phyloP scores from a whole-genome alignment of 2,113 vertebrate genomes.

The Rhynchomys soricoides region DNA sequence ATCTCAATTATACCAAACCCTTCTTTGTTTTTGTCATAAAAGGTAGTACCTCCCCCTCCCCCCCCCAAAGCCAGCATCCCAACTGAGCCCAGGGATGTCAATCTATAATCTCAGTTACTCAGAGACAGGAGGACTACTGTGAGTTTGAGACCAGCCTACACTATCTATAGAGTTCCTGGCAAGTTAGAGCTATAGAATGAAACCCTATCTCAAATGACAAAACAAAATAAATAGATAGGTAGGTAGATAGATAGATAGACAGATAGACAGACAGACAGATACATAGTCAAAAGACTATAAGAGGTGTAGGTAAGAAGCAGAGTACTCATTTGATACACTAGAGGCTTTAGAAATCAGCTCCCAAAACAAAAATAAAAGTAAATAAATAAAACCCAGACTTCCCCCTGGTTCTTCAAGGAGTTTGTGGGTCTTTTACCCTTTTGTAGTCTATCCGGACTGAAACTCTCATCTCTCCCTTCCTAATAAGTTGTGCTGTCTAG shows the following conservation, averaged over 20 bases:
- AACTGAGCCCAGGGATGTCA: not conserved
- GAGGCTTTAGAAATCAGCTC: not conserved
- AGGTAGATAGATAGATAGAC: too few species aligned
- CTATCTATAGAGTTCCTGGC: not conserved
- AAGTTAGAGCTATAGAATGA: not conserved
- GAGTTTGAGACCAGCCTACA: not conserved
- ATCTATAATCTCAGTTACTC: not conserved
- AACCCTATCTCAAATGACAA: not conserved
- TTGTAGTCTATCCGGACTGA: not conserved
- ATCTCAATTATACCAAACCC: not conserved
- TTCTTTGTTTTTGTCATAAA: not conserved
- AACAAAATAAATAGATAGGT: not conserved
- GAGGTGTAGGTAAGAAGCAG: not conserved
- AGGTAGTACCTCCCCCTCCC: not conserved
- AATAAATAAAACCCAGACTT: not conserved
- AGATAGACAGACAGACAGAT: not conserved
- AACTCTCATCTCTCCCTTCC: not conserved
- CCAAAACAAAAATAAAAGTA: not conserved
- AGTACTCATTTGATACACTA: not conserved
- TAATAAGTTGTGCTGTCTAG: not conserved
- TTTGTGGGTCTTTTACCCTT: not conserved
- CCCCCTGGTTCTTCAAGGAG: not conserved
- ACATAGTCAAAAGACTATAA: too few species aligned
- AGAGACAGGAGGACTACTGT: not conserved
- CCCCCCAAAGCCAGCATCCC: not conserved